phyloP scores from a whole-genome alignment of 1,140 invertebrate genomes.

The Scaptomyza montana region DNA sequence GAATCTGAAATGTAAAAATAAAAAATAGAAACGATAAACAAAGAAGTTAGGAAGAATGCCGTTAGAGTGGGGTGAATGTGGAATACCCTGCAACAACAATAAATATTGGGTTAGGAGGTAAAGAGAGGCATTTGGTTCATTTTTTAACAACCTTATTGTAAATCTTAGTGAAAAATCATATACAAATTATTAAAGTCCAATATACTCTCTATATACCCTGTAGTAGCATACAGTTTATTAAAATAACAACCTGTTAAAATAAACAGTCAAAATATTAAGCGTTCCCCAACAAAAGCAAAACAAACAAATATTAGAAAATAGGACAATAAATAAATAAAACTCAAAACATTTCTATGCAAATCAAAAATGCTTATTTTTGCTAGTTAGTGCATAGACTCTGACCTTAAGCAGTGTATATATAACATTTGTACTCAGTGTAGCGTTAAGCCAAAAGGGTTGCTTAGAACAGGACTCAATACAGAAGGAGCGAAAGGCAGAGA shows the following conservation, averaged over 20 bases:
- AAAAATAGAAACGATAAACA: constrained; percentile 26
- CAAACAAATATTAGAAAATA: too few species aligned
- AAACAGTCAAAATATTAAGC: too few species aligned
- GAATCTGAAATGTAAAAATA: constrained; percentile 26
- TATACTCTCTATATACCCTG: too few species aligned
- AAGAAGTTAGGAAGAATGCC: neutral
- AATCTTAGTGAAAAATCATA: too few species aligned
- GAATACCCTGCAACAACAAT: neutral
- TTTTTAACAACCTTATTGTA: too few species aligned
- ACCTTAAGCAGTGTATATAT: neutral
- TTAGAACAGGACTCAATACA: constrained; percentile 4
- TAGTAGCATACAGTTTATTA: too few species aligned
- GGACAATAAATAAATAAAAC: too few species aligned
- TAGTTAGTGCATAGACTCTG: neutral
- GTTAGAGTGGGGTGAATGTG: neutral
- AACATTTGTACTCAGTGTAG: constrained; percentile 36
- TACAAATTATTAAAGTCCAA: too few species aligned
- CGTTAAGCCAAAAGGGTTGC: constrained; percentile 63
- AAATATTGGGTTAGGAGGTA: too few species aligned
- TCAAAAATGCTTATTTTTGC: neutral
- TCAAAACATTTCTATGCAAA: neutral
- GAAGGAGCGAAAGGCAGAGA: constrained; percentile 12
- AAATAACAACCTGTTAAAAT: too few species aligned
- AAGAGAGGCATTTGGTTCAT: too few species aligned
- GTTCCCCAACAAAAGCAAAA: too few species aligned